Percentiles rank a stretch among this genome's conserved stretches.
Evolutionary conservation across 2,113 vertebrate species (phyloP).

Genomic region (mouse (Mus musculus)): GRCm39 chr3:65590001-65590500

Average conservation of each 20-base stretch:
- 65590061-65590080: background rate
- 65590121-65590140: background rate
- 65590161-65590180: background rate
- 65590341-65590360: conserved; percentile 6
- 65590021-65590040: background rate
- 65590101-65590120: background rate
- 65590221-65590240: background rate
- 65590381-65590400: background rate
- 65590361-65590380: background rate
- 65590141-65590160: background rate
- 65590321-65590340: conserved; percentile 35
- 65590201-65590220: conserved; percentile 23
- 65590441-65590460: background rate
- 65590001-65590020: background rate
- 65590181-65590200: background rate
- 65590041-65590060: background rate
- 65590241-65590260: conserved; percentile 24
- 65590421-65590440: background rate
- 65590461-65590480: background rate
- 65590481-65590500: background rate
- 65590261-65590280: conserved; percentile 42
- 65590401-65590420: conserved; percentile 1
- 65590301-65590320: background rate
- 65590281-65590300: conserved; percentile 53
- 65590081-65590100: background rate